Percentiles rank a stretch among this genome's conserved stretches.
Evolutionary conservation across 2,888 invertebrate genomes (phyloP).

Genomic region (Boloria selene): DNA sequence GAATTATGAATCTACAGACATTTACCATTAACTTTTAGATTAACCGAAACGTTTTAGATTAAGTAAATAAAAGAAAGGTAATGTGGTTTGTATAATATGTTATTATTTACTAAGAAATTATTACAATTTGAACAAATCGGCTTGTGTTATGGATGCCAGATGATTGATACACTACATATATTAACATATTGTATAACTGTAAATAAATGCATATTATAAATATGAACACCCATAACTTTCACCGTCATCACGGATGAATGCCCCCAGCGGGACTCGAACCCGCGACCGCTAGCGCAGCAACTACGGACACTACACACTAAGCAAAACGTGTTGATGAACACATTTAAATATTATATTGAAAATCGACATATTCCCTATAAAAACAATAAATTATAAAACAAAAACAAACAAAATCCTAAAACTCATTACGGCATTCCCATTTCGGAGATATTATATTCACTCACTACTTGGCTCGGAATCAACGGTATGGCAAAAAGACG

Average conservation of each 20-base stretch:
- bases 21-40: slow-evolving; percentile 24
- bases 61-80: neutral
- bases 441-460: slow-evolving; percentile 60
- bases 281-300: too few species aligned
- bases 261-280: too few species aligned
- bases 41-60: slow-evolving; percentile 14
- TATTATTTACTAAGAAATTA: neutral
- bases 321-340: too few species aligned
- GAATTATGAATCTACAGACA: slow-evolving; percentile 26
- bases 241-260: too few species aligned
- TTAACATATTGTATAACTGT: too few species aligned
- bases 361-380: neutral
- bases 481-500: slow-evolving; percentile 74
- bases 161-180: too few species aligned
- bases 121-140: too few species aligned
- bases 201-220: too few species aligned
- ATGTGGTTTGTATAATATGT: neutral
- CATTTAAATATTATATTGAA: neutral
- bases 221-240: too few species aligned
- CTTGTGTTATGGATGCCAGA: too few species aligned
- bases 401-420: slow-evolving; percentile 25
- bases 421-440: slow-evolving; percentile 34
- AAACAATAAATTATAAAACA: neutral
- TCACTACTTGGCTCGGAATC: slow-evolving; percentile 69
- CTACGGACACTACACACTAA: too few species aligned